Base-by-base conservation (phyloP, 2,113 vertebrate genomes). In the Anas platyrhynchos region DNA sequence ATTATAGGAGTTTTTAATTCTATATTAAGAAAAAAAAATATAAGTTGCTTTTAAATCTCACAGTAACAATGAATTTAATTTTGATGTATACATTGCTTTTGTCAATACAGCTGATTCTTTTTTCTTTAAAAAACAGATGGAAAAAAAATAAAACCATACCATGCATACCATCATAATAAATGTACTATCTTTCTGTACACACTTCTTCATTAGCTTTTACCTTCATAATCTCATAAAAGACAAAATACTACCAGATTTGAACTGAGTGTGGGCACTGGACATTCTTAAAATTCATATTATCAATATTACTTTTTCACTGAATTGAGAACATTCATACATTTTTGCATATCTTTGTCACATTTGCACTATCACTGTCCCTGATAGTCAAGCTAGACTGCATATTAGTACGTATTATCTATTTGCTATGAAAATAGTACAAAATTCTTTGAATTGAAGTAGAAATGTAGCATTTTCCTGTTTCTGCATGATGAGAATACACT, bases 1-100 rank as follows among this genome's bases (percentile, higher is more conserved):
- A 93, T 94, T 85, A 85, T 29, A 76, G 46, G 16, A 77, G 8
- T 29, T 91, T 93, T 91, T 61, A 86, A 96, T 91, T 29, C 14
- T 54, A 31, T 36, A 25, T 69, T 86, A 54, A 83, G 66, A 16
- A 54, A 86, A 82, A 80, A 82, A 4, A 92, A 78, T 34, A 34
- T 34, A 80, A 82, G 71, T 18, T 9, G 26, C 13, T 77, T 93
- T 80, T 25, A 76, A 66, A 94, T 83, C 82, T 88, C 6, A 73
- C 2, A 29, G 13, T 63, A 92, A 56, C 12, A 86, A 92, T 34
- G 9, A 77, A 58, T 88, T 91, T 79, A 72, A 88, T 93, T 83
- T 89, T 90, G 58, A 92, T 95, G 31, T 54, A 69, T 90, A 18
- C 29, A 29, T 29, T 89, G 23, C 26, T 13, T 91, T 95, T 93